A percentile compares a stretch with the other conserved stretches of the same genome.
Evolutionary conservation across 92 coral and sea anemone species (phyloP).

Genomic region (Phenganax stokvisi): DNA sequence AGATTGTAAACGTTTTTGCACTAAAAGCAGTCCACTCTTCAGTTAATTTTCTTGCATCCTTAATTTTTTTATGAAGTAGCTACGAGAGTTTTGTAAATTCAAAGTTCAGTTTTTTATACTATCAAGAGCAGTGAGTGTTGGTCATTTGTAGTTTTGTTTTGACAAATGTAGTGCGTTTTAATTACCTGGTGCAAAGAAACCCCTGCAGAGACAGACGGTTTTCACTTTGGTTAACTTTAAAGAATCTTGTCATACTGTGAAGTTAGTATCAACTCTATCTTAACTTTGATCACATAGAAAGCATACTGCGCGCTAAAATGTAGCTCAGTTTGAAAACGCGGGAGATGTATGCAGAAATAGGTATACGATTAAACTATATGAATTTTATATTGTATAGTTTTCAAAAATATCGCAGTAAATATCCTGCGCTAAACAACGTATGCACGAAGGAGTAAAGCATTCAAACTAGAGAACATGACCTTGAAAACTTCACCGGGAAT

Average conservation of each 20-base stretch:
- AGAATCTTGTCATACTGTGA: conserved; percentile 33
- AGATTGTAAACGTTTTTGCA: background rate
- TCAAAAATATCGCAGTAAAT: too few species aligned
- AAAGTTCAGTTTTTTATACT: background rate
- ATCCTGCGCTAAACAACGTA: too few species aligned
- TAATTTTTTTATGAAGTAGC: background rate
- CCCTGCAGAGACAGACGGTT: conserved; percentile 16
- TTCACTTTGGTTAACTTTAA: conserved; percentile 8
- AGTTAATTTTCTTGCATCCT: background rate
- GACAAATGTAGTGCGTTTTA: conserved; percentile 12
- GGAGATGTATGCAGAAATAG: background rate
- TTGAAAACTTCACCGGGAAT: too few species aligned
- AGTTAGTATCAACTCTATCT: background rate
- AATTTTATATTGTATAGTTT: background rate
- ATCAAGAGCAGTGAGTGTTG: background rate
- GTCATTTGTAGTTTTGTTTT: conserved; percentile 20
- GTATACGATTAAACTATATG: background rate
- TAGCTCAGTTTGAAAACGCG: conserved; percentile 3
- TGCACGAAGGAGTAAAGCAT: too few species aligned
- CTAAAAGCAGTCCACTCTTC: background rate
- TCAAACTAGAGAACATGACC: too few species aligned
- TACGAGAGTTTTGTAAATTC: background rate
- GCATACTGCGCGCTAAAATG: conserved; percentile 25
- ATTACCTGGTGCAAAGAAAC: conserved; percentile 27
- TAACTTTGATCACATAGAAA: conserved; percentile 4